Evolutionary conservation across 2,113 vertebrate species (phyloP).

Genomic region (Callionymus lyra): DNA sequence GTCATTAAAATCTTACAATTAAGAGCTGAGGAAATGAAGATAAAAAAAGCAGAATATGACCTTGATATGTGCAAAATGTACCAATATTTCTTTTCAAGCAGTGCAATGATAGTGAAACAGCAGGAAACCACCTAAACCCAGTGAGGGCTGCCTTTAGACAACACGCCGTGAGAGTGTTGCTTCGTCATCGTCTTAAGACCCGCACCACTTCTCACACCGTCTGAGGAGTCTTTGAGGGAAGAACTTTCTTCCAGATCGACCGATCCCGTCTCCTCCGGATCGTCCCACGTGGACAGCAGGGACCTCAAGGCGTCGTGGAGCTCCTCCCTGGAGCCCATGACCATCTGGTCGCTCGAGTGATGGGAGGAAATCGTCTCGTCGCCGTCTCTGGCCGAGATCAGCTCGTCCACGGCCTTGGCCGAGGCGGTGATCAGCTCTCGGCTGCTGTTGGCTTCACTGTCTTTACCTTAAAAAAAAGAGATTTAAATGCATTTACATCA

Average conservation of each 20-base stretch:
- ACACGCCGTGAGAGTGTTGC: constrained; percentile 27
- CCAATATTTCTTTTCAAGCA: background rate
- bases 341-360: constrained; percentile 31
- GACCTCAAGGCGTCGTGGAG: constrained; percentile 64
- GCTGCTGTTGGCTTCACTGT: constrained; percentile 23
- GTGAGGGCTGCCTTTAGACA: constrained; percentile 42
- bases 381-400: constrained; percentile 33
- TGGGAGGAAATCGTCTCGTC: constrained; percentile 10
- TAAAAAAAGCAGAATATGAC: background rate
- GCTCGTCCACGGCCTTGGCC: constrained; percentile 51
- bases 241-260: constrained; percentile 14
- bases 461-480: constrained; percentile 10
- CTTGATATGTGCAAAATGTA: too few species aligned
- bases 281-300: constrained; percentile 44
- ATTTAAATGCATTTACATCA: too few species aligned
- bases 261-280: constrained; percentile 13
- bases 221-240: constrained; percentile 12
- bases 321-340: constrained; percentile 43
- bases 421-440: constrained; percentile 52
- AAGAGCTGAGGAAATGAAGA: background rate
- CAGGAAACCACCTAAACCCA: constrained; percentile 73
- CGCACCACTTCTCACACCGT: constrained; percentile 20
- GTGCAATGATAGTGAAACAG: too few species aligned
- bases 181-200: constrained; percentile 44
- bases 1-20: too few species aligned